Conservation (phyloP, 1,140 invertebrate species). For the Drosophila aff. region DNA sequence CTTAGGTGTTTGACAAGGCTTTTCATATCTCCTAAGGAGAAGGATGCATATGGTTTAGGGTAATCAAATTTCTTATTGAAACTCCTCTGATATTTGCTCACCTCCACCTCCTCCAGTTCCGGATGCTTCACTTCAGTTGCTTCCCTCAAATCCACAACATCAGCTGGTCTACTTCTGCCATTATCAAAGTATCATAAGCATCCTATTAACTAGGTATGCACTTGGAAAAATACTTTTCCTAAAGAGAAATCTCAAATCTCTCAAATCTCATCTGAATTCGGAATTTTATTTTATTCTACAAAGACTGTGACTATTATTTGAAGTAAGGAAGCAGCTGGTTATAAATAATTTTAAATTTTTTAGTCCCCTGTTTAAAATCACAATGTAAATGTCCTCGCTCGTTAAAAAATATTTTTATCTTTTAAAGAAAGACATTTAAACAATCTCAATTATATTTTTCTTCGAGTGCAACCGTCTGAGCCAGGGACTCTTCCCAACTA, state of each 20-base stretch:
- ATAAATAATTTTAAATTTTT: not conserved
- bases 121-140: slow-evolving; percentile 3
- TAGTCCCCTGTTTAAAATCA: accelerated
- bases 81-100: not conserved
- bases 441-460: not conserved
- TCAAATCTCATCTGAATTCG: not conserved
- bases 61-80: not conserved
- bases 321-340: not conserved
- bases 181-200: slow-evolving; percentile 51
- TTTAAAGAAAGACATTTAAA: not conserved
- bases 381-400: not conserved
- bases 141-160: slow-evolving; percentile 32
- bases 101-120: not conserved
- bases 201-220: slow-evolving; percentile 56
- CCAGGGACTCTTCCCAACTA: slow-evolving; percentile 37
- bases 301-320: not conserved
- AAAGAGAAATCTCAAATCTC: too few relatives aligned
- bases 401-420: not conserved
- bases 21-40: not conserved
- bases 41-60: not conserved
- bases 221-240: not conserved
- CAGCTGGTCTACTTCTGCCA: slow-evolving; percentile 38
- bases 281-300: too few relatives aligned
- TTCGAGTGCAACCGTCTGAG: slow-evolving; percentile 5
- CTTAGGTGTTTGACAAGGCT: not conserved